Percentiles rank a stretch among this genome's conserved stretches.
Conservation (phyloP, 1,140 invertebrate species). For the Mactra quadrangularis region DNA sequence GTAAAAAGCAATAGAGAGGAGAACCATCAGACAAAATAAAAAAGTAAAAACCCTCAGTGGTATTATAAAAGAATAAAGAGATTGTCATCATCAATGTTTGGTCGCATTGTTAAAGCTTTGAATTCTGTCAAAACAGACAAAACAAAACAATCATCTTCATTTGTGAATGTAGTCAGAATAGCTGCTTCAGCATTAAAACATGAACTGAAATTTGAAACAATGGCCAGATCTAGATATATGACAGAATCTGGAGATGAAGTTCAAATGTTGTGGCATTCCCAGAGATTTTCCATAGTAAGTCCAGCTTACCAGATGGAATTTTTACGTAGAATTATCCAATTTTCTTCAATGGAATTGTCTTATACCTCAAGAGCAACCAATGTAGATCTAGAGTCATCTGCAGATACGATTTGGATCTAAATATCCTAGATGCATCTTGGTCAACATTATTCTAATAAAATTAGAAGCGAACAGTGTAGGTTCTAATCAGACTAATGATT, state of each 20-base stretch:
- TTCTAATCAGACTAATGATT: too few species aligned
- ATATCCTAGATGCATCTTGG: too few species aligned
- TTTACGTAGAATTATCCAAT: too few species aligned
- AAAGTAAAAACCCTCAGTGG: constrained; percentile 56
- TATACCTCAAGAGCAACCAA: too few species aligned
- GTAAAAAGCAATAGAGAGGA: constrained; percentile 39
- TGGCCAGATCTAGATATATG: constrained; percentile 54
- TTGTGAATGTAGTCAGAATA: background rate
- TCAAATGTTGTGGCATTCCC: constrained; percentile 52
- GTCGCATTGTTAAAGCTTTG: constrained; percentile 65
- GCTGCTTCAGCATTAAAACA: constrained; percentile 34
- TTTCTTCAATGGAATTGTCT: too few species aligned
- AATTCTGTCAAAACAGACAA: constrained; percentile 56
- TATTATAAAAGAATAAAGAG: constrained; percentile 52
- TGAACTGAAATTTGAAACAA: constrained; percentile 60
- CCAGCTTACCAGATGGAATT: constrained; percentile 64
- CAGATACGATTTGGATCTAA: too few species aligned
- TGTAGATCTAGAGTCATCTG: too few species aligned
- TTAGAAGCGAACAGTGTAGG: too few species aligned
- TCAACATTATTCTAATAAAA: too few species aligned
- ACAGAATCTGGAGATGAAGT: constrained; percentile 23
- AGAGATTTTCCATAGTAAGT: constrained; percentile 53
- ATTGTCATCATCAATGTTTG: constrained; percentile 67
- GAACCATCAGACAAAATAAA: constrained; percentile 63
- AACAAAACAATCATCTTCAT: constrained; percentile 49